Conservation (phyloP, 2,888 invertebrate species). For the Scrobipalpa atriplicella region DNA sequence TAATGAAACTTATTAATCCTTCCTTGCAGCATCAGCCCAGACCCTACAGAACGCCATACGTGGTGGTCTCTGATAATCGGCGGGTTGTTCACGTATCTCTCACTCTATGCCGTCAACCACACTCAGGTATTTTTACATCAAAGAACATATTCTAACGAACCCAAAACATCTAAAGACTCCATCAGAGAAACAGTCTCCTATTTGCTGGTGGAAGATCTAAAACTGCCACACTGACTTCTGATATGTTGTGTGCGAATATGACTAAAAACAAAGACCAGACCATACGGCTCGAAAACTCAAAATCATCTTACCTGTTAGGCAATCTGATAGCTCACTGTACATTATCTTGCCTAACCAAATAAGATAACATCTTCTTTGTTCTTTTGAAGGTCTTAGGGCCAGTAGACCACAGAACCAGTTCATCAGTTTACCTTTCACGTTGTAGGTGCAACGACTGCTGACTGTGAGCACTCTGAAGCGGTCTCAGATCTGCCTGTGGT, state of each 20-base stretch:
- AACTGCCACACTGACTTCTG: too few species aligned
- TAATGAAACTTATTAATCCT: neutral
- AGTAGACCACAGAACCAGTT: too few species aligned
- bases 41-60: constrained; percentile 92
- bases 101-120: constrained; percentile 94
- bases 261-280: too few species aligned
- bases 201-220: too few species aligned
- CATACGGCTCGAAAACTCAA: too few species aligned
- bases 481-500: constrained; percentile 89
- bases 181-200: too few species aligned
- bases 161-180: neutral
- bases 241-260: too few species aligned
- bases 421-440: neutral
- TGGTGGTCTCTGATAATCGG: constrained; percentile 92
- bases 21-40: constrained; percentile 85
- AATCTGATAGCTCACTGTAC: too few species aligned
- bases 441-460: constrained; percentile 86
- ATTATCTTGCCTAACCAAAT: too few species aligned
- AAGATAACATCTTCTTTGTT: too few species aligned
- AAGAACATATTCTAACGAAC: neutral
- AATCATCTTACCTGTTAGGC: too few species aligned
- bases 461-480: constrained; percentile 87
- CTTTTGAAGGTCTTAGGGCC: too few species aligned
- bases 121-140: constrained; percentile 78
- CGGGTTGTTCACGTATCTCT: constrained; percentile 90